Percentiles rank a stretch among this genome's conserved stretches.
phyloP scores from a whole-genome alignment of 2,797 vertebrate genomes.

The Leuciscus waleckii region DNA sequence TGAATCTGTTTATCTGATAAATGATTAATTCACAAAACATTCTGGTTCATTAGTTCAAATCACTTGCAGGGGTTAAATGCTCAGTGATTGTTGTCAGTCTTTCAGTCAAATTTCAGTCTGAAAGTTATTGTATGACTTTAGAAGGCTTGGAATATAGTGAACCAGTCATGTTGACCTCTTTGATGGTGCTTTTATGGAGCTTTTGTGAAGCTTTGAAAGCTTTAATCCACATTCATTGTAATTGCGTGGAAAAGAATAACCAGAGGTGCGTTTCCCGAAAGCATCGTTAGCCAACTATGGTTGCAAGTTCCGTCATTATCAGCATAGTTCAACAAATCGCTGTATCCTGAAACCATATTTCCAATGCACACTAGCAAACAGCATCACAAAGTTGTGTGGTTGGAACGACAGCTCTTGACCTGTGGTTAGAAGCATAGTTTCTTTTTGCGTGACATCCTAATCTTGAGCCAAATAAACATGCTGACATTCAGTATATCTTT shows the following conservation, averaged over 20 bases:
- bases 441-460: too few species aligned
- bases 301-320: too few species aligned
- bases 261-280: too few species aligned
- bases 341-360: too few species aligned
- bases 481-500: too few species aligned
- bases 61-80: not conserved
- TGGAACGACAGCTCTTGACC: too few species aligned
- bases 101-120: not conserved
- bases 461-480: too few species aligned
- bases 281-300: too few species aligned
- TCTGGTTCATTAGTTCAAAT: not conserved
- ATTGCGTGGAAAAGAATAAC: not conserved
- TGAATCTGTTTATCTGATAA: not conserved
- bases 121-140: not conserved
- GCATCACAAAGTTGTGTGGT: too few species aligned
- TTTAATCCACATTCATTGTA: not conserved
- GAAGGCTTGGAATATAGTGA: not conserved
- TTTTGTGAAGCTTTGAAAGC: not conserved
- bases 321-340: too few species aligned
- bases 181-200: not conserved
- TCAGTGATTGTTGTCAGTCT: not conserved
- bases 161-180: not conserved
- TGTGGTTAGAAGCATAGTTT: too few species aligned
- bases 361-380: too few species aligned
- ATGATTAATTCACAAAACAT: not conserved